These are phyloP conservation scores for Aramus guarauna DNA, from an alignment of 2,113 vertebrate species.

Conservation along the genomic window DNA sequence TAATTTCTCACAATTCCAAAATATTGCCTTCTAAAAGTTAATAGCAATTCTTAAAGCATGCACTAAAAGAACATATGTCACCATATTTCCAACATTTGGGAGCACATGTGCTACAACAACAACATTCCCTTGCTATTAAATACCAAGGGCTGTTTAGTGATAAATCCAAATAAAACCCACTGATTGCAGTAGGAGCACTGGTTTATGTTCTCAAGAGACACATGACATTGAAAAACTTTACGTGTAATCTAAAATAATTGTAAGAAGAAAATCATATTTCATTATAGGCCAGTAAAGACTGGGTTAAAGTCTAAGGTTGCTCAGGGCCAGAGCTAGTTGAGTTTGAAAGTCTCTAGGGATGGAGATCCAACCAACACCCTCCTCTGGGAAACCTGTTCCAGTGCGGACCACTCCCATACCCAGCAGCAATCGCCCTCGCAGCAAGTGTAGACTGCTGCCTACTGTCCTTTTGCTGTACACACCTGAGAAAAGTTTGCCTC, in stretches of 20 bases:
- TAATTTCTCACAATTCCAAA: neutral
- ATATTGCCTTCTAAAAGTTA: neutral
- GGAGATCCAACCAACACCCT: neutral
- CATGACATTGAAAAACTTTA: rapidly evolving
- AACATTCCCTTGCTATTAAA: neutral
- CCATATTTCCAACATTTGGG: neutral
- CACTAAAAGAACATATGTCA: neutral
- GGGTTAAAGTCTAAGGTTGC: neutral
- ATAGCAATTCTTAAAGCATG: neutral
- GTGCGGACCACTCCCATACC: neutral
- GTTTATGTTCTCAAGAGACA: neutral
- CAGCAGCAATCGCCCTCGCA: rapidly evolving
- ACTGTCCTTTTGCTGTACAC: neutral
- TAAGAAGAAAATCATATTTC: neutral
- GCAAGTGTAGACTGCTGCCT: neutral
- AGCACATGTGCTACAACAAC: neutral
- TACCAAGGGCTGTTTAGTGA: neutral
- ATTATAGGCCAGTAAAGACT: neutral
- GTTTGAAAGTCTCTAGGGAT: neutral
- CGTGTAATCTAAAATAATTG: neutral
- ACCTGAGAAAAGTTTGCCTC: neutral
- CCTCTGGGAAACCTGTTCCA: neutral
- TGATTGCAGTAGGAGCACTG: neutral
- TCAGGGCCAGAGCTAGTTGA: neutral
- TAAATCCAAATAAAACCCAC: neutral